These are phyloP conservation scores for Hydrozoanthus gracilis DNA, from an alignment of 92 coral and sea anemone species.

Conservation along the genomic window DNA sequence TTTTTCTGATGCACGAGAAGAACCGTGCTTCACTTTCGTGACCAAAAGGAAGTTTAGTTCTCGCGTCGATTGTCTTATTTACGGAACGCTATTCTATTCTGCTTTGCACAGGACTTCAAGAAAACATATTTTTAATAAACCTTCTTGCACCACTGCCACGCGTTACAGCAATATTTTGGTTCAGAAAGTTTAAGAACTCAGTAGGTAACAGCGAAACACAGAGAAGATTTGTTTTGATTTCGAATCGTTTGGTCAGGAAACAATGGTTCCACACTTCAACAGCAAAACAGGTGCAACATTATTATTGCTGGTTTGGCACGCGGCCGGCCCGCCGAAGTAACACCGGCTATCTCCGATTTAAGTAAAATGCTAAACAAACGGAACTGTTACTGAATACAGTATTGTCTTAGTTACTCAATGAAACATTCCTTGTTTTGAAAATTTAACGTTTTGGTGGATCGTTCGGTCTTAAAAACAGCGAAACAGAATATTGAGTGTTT, in stretches of 20 bases:
- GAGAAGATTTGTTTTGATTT: conserved; percentile 22
- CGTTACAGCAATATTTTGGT: conserved; percentile 15
- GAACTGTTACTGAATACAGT: background rate
- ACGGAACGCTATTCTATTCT: background rate
- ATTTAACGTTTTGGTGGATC: too few species aligned
- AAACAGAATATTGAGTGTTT: background rate
- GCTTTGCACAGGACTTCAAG: background rate
- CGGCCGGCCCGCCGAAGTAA: background rate
- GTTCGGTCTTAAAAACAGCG: background rate
- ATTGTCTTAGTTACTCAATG: background rate
- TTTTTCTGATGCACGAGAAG: background rate
- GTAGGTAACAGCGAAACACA: conserved; percentile 12
- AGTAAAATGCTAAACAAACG: conserved; percentile 6
- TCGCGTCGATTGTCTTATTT: background rate
- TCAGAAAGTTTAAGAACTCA: conserved; percentile 41
- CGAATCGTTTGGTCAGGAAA: conserved; percentile 10
- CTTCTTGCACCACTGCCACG: background rate
- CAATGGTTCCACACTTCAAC: background rate
- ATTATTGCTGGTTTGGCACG: background rate
- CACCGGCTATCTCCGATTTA: background rate
- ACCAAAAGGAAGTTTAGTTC: background rate
- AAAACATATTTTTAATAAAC: background rate
- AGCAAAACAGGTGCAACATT: conserved; percentile 23
- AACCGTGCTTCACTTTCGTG: background rate
- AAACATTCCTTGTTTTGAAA: background rate